Percentiles rank a stretch among this genome's conserved stretches.
Evolutionary conservation across 2,888 invertebrate genomes (phyloP).

Genomic region (Ormyrus pomaceus): DNA sequence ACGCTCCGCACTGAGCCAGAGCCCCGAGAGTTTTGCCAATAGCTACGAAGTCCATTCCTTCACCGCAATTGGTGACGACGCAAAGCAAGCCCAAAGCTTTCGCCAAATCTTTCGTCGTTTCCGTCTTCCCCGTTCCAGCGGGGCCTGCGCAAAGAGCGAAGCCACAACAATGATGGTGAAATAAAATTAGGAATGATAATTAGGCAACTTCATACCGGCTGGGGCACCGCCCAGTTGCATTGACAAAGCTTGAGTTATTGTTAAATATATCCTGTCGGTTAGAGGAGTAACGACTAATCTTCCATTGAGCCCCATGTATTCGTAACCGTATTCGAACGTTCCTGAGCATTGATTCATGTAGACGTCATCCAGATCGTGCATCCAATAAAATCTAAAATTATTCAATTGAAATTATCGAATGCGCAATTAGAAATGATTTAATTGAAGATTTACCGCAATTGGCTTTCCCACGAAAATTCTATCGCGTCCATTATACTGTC

Average conservation of each 20-base stretch:
- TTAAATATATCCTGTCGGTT: conserved; percentile 94
- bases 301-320: conserved; percentile 96
- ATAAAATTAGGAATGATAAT: conserved; percentile 9
- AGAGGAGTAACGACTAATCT: conserved; percentile 94
- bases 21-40: conserved; percentile 87
- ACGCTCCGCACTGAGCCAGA: conserved; percentile 91
- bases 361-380: conserved; percentile 86
- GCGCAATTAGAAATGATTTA: neutral
- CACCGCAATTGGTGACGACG: conserved; percentile 94
- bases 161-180: neutral
- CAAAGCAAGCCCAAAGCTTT: conserved; percentile 91
- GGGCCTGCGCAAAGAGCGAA: conserved; percentile 77
- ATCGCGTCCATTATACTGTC: conserved; percentile 89
- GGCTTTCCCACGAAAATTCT: conserved; percentile 97
- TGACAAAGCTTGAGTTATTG: conserved; percentile 93
- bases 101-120: conserved; percentile 93
- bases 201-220: conserved; percentile 78
- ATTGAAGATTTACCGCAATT: conserved; percentile 79
- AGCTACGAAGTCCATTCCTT: conserved; percentile 94
- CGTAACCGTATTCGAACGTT: conserved; percentile 93
- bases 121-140: conserved; percentile 92
- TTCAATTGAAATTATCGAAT: neutral
- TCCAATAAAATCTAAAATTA: conserved; percentile 86
- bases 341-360: conserved; percentile 91
- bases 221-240: conserved; percentile 96